phyloP scores from a whole-genome alignment of 2,113 vertebrate genomes.

The Anguilla japonica region DNA sequence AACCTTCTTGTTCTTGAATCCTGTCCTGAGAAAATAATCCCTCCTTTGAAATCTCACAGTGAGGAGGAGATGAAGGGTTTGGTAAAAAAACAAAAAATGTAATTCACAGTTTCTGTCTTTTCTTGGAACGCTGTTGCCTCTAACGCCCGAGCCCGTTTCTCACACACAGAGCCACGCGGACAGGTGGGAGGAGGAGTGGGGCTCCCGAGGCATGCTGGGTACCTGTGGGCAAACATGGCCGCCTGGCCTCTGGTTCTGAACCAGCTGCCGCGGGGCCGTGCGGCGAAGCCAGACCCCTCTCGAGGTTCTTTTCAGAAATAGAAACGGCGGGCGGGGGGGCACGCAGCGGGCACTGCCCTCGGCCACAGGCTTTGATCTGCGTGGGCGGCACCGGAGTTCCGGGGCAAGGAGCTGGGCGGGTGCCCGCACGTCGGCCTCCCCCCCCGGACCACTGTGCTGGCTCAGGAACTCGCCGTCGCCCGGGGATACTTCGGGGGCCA shows the following conservation, averaged over 20 bases:
- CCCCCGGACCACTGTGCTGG: background rate
- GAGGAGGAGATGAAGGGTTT: background rate
- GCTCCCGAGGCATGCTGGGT: background rate
- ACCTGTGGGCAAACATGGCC: background rate
- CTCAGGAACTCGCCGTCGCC: background rate
- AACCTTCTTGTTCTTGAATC: background rate
- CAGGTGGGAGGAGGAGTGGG: background rate
- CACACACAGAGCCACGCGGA: background rate
- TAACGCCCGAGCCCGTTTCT: background rate
- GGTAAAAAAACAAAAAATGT: background rate
- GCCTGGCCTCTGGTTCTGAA: background rate
- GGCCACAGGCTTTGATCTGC: background rate
- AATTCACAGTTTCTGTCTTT: background rate
- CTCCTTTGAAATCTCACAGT: background rate
- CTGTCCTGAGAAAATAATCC: background rate
- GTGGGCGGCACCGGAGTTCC: background rate
- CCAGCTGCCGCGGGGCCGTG: background rate
- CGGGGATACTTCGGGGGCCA: background rate
- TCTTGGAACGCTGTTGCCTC: background rate
- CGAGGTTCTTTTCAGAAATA: background rate
- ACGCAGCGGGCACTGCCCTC: background rate
- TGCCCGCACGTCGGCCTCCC: background rate
- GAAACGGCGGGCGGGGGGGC: background rate
- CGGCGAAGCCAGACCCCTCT: background rate
- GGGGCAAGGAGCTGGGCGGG: background rate